Evolutionary conservation across 2,888 invertebrate genomes (phyloP).

Genomic region (Brassicogethes aeneus): DNA sequence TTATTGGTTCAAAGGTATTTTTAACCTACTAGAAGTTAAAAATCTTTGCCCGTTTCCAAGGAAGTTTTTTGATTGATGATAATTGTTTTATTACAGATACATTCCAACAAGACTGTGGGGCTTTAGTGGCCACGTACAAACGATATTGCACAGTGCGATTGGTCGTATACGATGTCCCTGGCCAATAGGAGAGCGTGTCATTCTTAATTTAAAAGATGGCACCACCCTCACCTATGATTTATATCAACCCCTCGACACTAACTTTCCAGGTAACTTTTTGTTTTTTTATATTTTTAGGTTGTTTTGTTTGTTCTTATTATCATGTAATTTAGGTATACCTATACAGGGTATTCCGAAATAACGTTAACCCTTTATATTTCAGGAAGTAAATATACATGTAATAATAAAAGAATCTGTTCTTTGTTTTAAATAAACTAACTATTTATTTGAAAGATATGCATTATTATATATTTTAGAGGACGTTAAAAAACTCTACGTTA

Average conservation of each 20-base stretch:
- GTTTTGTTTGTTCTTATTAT: conserved; percentile 3
- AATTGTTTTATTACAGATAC: conserved; percentile 52
- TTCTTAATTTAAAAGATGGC: conserved; percentile 67
- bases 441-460: too few species aligned
- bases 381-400: too few species aligned
- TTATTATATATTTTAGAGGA: too few species aligned
- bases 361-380: too few species aligned
- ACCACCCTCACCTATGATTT: conserved; percentile 89
- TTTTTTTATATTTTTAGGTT: too few species aligned
- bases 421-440: too few species aligned
- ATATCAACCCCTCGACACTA: conserved; percentile 69
- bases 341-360: too few species aligned
- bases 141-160: conserved; percentile 81
- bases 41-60: too few species aligned
- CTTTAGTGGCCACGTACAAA: conserved; percentile 91
- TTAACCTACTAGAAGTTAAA: too few species aligned
- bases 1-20: too few species aligned
- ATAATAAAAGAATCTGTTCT: too few species aligned
- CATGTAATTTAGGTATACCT: background rate
- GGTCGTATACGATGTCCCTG: conserved; percentile 82
- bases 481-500: too few species aligned
- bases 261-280: conserved; percentile 54
- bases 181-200: conserved; percentile 77
- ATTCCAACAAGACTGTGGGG: conserved; percentile 88
- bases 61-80: background rate